Conservation (phyloP, 1,140 invertebrate genomes). For the Drosophila suzukii region DNA sequence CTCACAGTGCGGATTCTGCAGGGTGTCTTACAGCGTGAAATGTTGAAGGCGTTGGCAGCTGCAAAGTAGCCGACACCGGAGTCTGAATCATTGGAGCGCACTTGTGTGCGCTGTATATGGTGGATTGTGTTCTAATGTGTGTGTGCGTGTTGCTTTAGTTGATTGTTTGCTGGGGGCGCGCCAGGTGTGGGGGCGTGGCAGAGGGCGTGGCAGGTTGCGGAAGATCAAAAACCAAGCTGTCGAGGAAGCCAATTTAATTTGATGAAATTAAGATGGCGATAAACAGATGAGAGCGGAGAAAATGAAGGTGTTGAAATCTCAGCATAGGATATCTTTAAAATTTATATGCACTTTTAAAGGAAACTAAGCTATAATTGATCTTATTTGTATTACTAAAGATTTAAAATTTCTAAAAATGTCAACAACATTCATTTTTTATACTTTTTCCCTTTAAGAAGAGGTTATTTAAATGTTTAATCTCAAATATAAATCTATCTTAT, state of each 20-base stretch:
- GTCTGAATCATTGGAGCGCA: constrained; percentile 32
- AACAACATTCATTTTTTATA: no score
- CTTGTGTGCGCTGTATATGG: constrained; percentile 11
- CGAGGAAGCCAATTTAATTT: constrained; percentile 65
- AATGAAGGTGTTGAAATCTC: background rate
- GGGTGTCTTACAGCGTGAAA: constrained; percentile 60
- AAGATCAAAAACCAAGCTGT: constrained; percentile 17
- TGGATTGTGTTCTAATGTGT: constrained; percentile 9
- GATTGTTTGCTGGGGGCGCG: constrained; percentile 68
- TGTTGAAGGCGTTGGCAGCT: constrained; percentile 48
- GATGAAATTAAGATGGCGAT: constrained; percentile 67
- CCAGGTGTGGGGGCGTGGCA: constrained; percentile 47
- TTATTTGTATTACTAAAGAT: no score
- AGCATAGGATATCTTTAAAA: background rate
- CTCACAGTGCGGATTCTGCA: constrained; percentile 22
- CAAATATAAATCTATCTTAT: no score
- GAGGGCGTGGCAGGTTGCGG: background rate
- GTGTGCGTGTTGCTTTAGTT: constrained; percentile 65
- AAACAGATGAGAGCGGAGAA: constrained; percentile 30
- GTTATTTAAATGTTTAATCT: no score
- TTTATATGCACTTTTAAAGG: background rate
- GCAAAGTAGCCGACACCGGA: constrained; percentile 49
- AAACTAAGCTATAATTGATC: background rate
- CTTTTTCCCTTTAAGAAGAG: no score
- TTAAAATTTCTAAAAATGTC: no score